These are phyloP conservation scores for Micrasema longulum DNA, from an alignment of 1,140 invertebrate species.

Conservation along the genomic window DNA sequence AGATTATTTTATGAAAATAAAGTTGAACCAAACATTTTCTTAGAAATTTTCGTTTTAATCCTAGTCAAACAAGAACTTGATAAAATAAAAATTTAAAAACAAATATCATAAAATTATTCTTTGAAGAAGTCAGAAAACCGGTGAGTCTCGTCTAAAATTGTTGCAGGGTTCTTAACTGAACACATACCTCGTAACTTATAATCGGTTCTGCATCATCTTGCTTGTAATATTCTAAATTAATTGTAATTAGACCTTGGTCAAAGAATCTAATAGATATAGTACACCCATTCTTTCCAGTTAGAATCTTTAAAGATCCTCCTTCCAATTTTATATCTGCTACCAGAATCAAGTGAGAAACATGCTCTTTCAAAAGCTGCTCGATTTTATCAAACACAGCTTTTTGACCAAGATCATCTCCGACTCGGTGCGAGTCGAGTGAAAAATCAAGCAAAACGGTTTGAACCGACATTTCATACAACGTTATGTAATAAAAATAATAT, in stretches of 20 bases:
- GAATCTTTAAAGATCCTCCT: slow-evolving; percentile 75
- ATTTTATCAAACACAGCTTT: slow-evolving; percentile 75
- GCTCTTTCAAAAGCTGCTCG: slow-evolving; percentile 75
- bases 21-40: too few relatives aligned
- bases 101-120: neutral
- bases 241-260: slow-evolving; percentile 77
- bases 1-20: too few relatives aligned
- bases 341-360: slow-evolving; percentile 76
- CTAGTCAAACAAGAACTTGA: slow-evolving; percentile 10
- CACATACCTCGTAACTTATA: slow-evolving; percentile 78
- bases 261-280: slow-evolving; percentile 80
- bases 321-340: slow-evolving; percentile 67
- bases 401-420: slow-evolving; percentile 74
- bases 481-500: slow-evolving; percentile 38
- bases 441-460: slow-evolving; percentile 86
- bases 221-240: slow-evolving; percentile 86
- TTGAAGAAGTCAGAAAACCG: neutral
- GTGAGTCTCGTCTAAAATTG: neutral
- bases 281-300: slow-evolving; percentile 75
- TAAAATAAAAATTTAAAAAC: neutral
- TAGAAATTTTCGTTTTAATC: too few relatives aligned
- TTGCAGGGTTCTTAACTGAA: neutral
- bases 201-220: slow-evolving; percentile 77
- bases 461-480: slow-evolving; percentile 73
- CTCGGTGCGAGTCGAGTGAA: slow-evolving; percentile 74